A percentile compares a stretch with the other conserved stretches of the same genome.
These are phyloP conservation scores for Piaya cayana DNA, from an alignment of 2,113 vertebrate species.

Conservation along the genomic window DNA sequence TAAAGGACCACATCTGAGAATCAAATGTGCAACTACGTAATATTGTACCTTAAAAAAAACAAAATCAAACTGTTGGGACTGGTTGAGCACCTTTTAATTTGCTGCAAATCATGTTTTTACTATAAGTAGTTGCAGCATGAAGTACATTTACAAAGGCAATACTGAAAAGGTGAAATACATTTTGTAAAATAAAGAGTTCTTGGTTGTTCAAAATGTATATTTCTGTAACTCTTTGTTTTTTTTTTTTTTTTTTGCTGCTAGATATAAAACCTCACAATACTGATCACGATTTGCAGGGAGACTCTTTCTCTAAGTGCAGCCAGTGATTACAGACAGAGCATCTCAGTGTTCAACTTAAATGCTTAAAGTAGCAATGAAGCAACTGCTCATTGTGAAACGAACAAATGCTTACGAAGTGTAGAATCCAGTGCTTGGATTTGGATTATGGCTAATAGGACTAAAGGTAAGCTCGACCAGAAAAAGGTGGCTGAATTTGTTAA, in stretches of 20 bases:
- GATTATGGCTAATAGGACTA: slow-evolving; percentile 55
- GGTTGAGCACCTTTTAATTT: slow-evolving; percentile 71
- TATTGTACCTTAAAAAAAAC: slow-evolving; percentile 72
- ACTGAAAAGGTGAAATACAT: slow-evolving; percentile 73
- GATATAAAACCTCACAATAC: slow-evolving; percentile 75
- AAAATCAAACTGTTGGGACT: slow-evolving; percentile 69
- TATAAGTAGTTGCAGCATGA: slow-evolving; percentile 70
- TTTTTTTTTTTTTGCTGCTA: slow-evolving; percentile 76
- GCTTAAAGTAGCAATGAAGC: slow-evolving; percentile 58
- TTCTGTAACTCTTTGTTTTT: slow-evolving; percentile 67
- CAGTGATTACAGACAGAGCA: slow-evolving; percentile 44
- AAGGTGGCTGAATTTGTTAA: slow-evolving; percentile 24
- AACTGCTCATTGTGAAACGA: slow-evolving; percentile 60
- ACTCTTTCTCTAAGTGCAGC: slow-evolving; percentile 51
- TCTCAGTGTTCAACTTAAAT: slow-evolving; percentile 25
- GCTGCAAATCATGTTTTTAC: slow-evolving; percentile 76
- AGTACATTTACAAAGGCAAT: slow-evolving; percentile 70
- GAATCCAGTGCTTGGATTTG: slow-evolving; percentile 32
- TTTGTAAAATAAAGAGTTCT: slow-evolving; percentile 80
- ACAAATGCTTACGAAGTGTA: slow-evolving; percentile 41
- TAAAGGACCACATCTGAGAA: slow-evolving; percentile 78
- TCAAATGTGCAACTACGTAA: slow-evolving; percentile 71
- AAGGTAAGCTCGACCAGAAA: slow-evolving; percentile 52
- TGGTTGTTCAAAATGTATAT: slow-evolving; percentile 76
- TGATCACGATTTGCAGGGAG: slow-evolving; percentile 75